phyloP scores from a whole-genome alignment of 2,888 invertebrate genomes.

The Boloria selene region DNA sequence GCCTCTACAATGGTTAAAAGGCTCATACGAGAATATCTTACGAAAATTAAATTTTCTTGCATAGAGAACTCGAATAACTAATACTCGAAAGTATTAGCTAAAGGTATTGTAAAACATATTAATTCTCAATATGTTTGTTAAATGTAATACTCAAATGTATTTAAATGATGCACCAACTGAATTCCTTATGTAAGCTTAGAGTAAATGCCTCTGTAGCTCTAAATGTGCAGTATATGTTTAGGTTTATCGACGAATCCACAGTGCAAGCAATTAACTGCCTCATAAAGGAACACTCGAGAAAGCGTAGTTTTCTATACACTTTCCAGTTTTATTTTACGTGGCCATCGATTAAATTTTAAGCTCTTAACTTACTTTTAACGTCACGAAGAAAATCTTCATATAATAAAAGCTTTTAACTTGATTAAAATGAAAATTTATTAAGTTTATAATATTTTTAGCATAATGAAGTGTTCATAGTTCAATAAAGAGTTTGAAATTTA shows the following conservation, averaged over 20 bases:
- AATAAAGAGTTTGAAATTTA: slow-evolving; percentile 3
- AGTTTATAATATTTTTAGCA: neutral
- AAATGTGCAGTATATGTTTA: slow-evolving; percentile 2
- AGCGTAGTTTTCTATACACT: slow-evolving; percentile 3
- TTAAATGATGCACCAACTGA: slow-evolving; percentile 10
- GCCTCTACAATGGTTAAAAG: too few species aligned
- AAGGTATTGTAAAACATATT: too few species aligned
- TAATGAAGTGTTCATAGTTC: neutral
- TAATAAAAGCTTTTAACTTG: slow-evolving; percentile 8
- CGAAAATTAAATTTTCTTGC: too few species aligned
- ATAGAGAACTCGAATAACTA: too few species aligned
- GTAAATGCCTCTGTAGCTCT: slow-evolving; percentile 1
- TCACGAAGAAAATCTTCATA: slow-evolving; percentile 1
- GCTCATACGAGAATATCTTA: too few species aligned
- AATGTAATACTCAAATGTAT: too few species aligned
- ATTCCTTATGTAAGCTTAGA: neutral
- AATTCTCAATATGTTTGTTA: too few species aligned
- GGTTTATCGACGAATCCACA: slow-evolving; percentile 15
- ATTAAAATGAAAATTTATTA: slow-evolving; percentile 8
- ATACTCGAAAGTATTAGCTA: too few species aligned
- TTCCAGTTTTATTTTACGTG: slow-evolving; percentile 8
- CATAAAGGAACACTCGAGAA: slow-evolving; percentile 11
- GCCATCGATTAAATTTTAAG: neutral
- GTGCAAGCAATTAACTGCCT: slow-evolving; percentile 13
- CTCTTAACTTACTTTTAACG: slow-evolving; percentile 8